Evolutionary conservation across 1,140 invertebrate species (phyloP).

Genomic region (Dysdera silvatica): DNA sequence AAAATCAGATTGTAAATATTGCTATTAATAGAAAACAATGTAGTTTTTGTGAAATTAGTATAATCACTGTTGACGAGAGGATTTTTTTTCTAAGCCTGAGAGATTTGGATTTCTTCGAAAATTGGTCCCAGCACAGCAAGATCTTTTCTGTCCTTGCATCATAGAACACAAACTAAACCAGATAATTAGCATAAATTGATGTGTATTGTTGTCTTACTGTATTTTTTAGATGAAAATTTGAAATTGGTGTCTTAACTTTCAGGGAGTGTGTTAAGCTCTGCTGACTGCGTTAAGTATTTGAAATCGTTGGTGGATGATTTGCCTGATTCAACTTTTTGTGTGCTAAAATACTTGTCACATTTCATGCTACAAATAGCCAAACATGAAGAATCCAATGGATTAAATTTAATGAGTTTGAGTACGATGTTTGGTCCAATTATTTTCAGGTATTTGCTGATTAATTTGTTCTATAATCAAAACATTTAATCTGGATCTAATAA

Average conservation of each 20-base stretch:
- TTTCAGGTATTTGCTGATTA: constrained; percentile 40
- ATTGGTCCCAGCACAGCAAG: too few relatives aligned
- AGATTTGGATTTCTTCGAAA: too few relatives aligned
- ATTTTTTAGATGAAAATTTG: neutral
- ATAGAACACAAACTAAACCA: too few relatives aligned
- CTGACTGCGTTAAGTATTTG: constrained; percentile 24
- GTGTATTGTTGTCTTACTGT: too few relatives aligned
- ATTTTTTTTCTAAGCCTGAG: too few relatives aligned
- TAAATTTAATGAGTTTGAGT: constrained; percentile 43
- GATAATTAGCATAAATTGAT: too few relatives aligned
- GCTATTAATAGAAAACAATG: too few relatives aligned
- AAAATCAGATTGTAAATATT: too few relatives aligned
- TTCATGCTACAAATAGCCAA: constrained; percentile 42
- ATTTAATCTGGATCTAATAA: constrained; percentile 23
- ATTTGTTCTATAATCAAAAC: neutral
- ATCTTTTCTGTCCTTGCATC: too few relatives aligned
- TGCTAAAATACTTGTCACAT: constrained; percentile 42
- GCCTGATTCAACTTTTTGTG: constrained; percentile 40
- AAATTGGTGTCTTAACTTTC: neutral
- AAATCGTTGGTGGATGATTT: constrained; percentile 33
- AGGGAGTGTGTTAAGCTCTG: constrained; percentile 7
- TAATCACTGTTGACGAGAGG: too few relatives aligned
- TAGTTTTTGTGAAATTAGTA: too few relatives aligned
- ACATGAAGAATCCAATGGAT: constrained; percentile 43
- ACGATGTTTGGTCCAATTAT: constrained; percentile 47